Conservation (phyloP, 1,140 invertebrate species). For the Pentalonia nigronervosa region DNA sequence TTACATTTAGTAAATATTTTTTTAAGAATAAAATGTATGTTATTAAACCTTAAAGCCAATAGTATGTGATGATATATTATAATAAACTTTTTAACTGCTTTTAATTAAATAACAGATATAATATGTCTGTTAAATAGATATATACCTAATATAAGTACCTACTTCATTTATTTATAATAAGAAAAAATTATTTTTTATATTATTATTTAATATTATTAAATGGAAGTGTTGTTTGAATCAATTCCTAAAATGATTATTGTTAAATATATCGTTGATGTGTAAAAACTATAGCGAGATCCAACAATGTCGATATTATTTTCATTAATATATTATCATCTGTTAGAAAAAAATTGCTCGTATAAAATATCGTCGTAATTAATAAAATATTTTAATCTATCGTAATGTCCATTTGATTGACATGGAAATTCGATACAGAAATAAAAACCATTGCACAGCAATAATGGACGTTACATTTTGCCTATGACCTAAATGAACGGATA, state of each 20-base stretch:
- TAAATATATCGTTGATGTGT: neutral
- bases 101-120: neutral
- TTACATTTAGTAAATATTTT: neutral
- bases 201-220: neutral
- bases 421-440: constrained; percentile 1
- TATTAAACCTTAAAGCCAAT: neutral
- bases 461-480: neutral
- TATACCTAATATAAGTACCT: too few relatives aligned
- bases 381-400: neutral
- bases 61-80: neutral
- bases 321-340: neutral
- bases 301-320: neutral
- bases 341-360: neutral
- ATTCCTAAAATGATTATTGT: neutral
- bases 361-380: neutral
- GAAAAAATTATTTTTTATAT: neutral
- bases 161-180: neutral
- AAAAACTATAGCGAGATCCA: neutral
- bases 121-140: too few relatives aligned
- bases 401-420: neutral
- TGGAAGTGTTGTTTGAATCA: neutral
- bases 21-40: neutral
- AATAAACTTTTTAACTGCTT: neutral
- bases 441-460: neutral
- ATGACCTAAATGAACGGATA: neutral